Conservation (phyloP, 2,113 vertebrate species). For the Penelope pileata region DNA sequence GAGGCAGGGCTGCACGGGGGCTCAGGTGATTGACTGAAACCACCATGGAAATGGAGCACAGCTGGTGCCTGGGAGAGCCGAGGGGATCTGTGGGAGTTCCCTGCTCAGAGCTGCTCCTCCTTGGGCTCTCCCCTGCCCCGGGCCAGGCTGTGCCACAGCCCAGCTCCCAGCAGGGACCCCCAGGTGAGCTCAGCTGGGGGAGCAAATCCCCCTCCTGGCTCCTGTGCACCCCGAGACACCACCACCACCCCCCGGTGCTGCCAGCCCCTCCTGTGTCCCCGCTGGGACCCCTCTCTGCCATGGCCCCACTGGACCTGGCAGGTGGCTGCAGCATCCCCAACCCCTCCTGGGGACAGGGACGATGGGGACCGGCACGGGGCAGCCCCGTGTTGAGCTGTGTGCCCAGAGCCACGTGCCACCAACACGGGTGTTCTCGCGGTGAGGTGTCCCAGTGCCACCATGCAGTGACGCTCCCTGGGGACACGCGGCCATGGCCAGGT, state of each 20-base stretch:
- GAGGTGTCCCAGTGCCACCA: neutral
- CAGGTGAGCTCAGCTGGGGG: neutral
- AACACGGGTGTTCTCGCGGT: neutral
- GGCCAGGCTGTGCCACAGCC: neutral
- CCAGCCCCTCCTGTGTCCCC: neutral
- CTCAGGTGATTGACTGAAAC: neutral
- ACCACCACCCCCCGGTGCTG: too few relatives aligned
- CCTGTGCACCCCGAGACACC: neutral
- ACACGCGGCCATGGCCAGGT: neutral
- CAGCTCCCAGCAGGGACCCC: neutral
- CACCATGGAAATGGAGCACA: fast-evolving
- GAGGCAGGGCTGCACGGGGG: neutral
- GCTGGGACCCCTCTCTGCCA: neutral
- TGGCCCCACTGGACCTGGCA: neutral
- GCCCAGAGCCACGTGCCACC: neutral
- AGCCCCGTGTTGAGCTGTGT: neutral
- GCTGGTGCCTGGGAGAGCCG: neutral
- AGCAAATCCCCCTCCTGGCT: neutral
- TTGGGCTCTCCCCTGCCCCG: neutral
- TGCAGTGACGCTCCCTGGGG: neutral
- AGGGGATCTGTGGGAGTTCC: neutral
- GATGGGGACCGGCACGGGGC: neutral
- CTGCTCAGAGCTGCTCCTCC: neutral
- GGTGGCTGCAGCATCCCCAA: neutral
- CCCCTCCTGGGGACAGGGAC: neutral